Percentiles rank a stretch among this genome's conserved stretches.
Evolutionary conservation across 1,140 invertebrate genomes (phyloP).

Genomic region (Sminthurinus signatus): DNA sequence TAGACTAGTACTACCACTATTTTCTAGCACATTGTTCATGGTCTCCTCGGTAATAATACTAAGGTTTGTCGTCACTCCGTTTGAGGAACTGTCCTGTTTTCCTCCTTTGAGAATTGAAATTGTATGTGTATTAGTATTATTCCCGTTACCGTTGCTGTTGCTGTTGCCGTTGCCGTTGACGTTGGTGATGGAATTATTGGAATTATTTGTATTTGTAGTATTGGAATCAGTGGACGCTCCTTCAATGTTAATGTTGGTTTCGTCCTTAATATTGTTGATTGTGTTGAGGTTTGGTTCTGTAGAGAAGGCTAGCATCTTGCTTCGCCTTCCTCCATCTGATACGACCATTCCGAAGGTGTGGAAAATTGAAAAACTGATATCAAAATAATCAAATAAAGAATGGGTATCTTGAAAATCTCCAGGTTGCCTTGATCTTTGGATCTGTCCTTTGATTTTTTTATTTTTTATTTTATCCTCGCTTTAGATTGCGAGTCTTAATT

Average conservation of each 20-base stretch:
- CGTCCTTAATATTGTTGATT: constrained; percentile 24
- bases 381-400: background rate
- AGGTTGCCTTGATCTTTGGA: no score
- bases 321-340: constrained; percentile 30
- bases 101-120: no score
- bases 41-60: constrained; percentile 25
- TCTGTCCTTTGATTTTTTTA: no score
- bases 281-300: constrained; percentile 34
- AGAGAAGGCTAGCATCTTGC: constrained; percentile 39
- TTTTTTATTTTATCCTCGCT: no score
- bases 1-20: no score
- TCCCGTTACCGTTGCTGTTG: background rate
- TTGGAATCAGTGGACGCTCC: background rate
- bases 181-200: background rate
- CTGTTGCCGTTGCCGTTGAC: background rate
- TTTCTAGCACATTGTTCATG: background rate
- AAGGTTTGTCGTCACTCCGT: no score
- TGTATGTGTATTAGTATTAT: no score
- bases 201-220: background rate
- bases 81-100: no score
- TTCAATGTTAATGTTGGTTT: background rate
- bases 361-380: background rate
- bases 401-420: constrained; percentile 1
- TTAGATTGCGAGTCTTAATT: no score
- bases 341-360: constrained; percentile 39